phyloP scores from a whole-genome alignment of 30 jellyfish, hydroid and myxozoan genomes.

The Mastigias papua region DNA sequence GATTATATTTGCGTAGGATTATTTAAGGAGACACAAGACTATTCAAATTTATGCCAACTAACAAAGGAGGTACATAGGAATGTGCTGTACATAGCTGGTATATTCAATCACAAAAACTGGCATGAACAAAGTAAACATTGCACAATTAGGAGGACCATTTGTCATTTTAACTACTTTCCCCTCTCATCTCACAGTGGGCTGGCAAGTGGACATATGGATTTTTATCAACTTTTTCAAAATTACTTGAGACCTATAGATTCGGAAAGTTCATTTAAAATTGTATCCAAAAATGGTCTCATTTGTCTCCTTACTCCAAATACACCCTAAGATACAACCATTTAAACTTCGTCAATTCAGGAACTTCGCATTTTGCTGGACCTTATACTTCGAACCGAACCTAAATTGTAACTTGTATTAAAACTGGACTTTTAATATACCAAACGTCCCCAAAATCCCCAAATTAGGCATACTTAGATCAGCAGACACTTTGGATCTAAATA shows the following conservation, averaged over 20 bases:
- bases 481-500: not conserved
- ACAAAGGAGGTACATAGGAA: too few relatives aligned
- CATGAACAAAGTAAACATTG: too few relatives aligned
- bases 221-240: slow-evolving; percentile 19
- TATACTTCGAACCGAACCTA: not conserved
- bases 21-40: too few relatives aligned
- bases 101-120: too few relatives aligned
- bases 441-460: not conserved
- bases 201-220: slow-evolving; percentile 19
- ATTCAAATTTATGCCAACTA: too few relatives aligned
- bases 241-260: not conserved
- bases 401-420: not conserved
- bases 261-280: not conserved
- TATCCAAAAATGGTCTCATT: slow-evolving; percentile 12
- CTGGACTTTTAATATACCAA: not conserved
- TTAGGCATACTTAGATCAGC: not conserved
- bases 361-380: not conserved
- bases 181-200: slow-evolving; percentile 45
- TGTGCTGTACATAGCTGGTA: too few relatives aligned
- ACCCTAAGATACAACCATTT: not conserved
- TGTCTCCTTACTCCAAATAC: slow-evolving; percentile 6
- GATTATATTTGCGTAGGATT: too few relatives aligned
- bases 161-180: too few relatives aligned
- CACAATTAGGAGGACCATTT: too few relatives aligned
- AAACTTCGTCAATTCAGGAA: not conserved